A percentile compares a stretch with the other conserved stretches of the same genome.
phyloP scores from a whole-genome alignment of 2,888 invertebrate species.

The Scelioninae gen. 2 region DNA sequence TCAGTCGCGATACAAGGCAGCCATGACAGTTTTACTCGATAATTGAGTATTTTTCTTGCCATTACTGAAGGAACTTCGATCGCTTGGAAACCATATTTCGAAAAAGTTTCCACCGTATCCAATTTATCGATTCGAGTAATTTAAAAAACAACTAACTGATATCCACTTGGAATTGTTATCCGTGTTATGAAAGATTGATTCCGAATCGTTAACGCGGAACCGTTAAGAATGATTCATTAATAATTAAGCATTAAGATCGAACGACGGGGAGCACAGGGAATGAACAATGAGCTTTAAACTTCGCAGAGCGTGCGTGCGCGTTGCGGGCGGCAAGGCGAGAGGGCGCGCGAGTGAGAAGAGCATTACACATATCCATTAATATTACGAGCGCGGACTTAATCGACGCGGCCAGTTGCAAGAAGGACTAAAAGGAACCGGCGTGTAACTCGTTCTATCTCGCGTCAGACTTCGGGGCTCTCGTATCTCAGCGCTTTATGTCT shows the following conservation, averaged over 20 bases:
- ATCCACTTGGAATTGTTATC: conserved; percentile 22
- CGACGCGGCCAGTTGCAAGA: conserved; percentile 60
- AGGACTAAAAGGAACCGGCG: conserved; percentile 58
- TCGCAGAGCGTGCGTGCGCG: conserved; percentile 45
- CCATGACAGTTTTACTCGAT: no score
- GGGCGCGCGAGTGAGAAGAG: conserved; percentile 47
- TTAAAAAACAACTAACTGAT: conserved; percentile 21
- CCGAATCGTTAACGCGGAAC: conserved; percentile 44
- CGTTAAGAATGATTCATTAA: conserved; percentile 52
- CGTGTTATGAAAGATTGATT: conserved; percentile 31
- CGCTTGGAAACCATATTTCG: no score
- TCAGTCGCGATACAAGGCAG: no score
- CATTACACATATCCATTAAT: conserved; percentile 61
- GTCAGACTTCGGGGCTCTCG: conserved; percentile 51
- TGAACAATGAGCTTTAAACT: conserved; percentile 47
- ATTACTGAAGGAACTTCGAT: no score
- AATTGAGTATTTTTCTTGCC: no score
- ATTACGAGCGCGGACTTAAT: conserved; percentile 63
- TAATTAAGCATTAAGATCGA: conserved; percentile 52
- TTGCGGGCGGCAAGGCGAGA: neutral
- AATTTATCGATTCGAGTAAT: no score
- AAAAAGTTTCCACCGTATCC: no score
- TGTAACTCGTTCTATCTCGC: conserved; percentile 49
- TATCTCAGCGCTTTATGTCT: conserved; percentile 67
- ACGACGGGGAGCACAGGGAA: conserved; percentile 24